A percentile compares a stretch with the other conserved stretches of the same genome.
These are phyloP conservation scores for Petrocephalus zakoni DNA, from an alignment of 2,113 vertebrate genomes.

Conservation along the genomic window DNA sequence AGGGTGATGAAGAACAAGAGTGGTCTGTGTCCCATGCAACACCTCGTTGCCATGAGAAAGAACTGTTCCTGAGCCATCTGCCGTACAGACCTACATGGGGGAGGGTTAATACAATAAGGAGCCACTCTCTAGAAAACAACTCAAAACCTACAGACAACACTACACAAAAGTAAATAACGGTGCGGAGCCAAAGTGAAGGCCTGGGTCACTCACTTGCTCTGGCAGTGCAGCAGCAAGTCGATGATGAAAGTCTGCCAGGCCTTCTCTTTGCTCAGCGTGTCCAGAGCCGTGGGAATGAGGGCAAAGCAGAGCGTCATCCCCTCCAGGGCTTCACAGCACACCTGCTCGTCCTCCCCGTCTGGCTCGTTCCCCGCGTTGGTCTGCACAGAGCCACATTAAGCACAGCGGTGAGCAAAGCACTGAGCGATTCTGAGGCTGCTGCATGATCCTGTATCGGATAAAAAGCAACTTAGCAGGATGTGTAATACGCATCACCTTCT, in stretches of 20 bases:
- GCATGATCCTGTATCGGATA: background rate
- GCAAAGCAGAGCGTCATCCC: slow-evolving; percentile 98
- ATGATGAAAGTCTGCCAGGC: slow-evolving; percentile 99
- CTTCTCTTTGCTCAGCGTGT: slow-evolving; percentile 97
- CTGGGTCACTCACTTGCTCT: slow-evolving; percentile 84
- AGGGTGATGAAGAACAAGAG: slow-evolving; percentile 98
- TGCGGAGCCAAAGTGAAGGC: background rate
- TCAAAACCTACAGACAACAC: background rate
- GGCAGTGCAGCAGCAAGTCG: slow-evolving; percentile 93
- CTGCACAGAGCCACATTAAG: slow-evolving; percentile 51
- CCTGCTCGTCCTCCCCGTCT: slow-evolving; percentile 93
- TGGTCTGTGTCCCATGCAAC: slow-evolving; percentile 96
- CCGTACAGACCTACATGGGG: slow-evolving; percentile 79
- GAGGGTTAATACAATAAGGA: background rate
- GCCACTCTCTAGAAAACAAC: background rate
- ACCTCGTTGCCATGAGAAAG: slow-evolving; percentile 97
- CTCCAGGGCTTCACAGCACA: slow-evolving; percentile 96
- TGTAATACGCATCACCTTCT: slow-evolving; percentile 69
- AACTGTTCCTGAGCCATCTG: slow-evolving; percentile 98
- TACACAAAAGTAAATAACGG: background rate
- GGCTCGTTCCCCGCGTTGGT: slow-evolving; percentile 91
- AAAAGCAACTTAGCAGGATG: background rate
- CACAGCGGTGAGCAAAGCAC: background rate
- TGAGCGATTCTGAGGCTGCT: background rate
- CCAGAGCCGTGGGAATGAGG: slow-evolving; percentile 91